phyloP scores from a whole-genome alignment of 1,140 invertebrate genomes.

The Pseudobourletiella spinata region DNA sequence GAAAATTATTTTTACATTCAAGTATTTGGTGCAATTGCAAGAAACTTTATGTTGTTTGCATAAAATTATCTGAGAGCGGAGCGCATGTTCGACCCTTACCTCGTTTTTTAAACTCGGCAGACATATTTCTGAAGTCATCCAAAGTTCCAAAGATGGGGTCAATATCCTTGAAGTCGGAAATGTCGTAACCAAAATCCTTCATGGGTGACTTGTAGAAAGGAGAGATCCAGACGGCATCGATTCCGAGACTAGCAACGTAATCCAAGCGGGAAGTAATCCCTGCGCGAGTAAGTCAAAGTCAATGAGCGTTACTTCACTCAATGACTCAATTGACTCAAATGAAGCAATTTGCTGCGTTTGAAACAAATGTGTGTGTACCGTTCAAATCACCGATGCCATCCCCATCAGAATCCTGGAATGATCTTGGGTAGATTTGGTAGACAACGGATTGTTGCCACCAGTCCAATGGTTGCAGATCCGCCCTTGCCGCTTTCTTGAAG shows the following conservation, averaged over 20 bases:
- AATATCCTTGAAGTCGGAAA: constrained; percentile 40
- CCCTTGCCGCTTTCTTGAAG: too few relatives aligned
- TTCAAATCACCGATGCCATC: constrained; percentile 60
- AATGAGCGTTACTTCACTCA: too few relatives aligned
- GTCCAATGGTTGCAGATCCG: too few relatives aligned
- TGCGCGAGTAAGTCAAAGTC: too few relatives aligned
- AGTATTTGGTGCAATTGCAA: too few relatives aligned
- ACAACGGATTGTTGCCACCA: constrained; percentile 67
- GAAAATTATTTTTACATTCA: constrained; percentile 29
- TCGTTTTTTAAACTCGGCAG: constrained; percentile 39
- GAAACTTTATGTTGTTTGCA: too few relatives aligned
- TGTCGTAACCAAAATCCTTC: too few relatives aligned
- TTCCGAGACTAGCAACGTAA: constrained; percentile 51
- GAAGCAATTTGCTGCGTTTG: too few relatives aligned
- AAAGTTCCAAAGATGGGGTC: constrained; percentile 41
- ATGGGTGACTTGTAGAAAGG: constrained; percentile 40
- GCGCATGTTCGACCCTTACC: too few relatives aligned
- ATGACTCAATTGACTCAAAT: too few relatives aligned
- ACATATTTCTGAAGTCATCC: constrained; percentile 39
- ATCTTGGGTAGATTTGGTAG: constrained; percentile 67
- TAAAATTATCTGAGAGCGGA: too few relatives aligned
- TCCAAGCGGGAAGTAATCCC: constrained; percentile 51
- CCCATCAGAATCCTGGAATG: constrained; percentile 60
- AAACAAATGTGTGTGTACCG: background rate
- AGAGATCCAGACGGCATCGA: constrained; percentile 40